phyloP scores from a whole-genome alignment of 1,140 invertebrate species.

The Pentalonia nigronervosa region DNA sequence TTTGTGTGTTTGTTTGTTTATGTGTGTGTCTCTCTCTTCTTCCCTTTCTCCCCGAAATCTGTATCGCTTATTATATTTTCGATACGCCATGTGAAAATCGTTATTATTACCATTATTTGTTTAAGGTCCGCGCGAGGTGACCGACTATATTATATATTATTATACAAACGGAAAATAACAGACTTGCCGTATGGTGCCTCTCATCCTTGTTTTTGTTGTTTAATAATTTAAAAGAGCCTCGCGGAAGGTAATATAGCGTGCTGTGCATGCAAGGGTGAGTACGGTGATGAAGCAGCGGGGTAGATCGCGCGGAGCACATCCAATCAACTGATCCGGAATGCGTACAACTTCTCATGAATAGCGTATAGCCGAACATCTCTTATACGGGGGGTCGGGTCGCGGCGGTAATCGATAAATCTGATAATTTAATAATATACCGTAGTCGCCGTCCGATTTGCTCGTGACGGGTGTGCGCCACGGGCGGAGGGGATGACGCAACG shows the following conservation, averaged over 20 bases:
- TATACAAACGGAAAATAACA: conserved; percentile 13
- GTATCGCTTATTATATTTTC: not conserved
- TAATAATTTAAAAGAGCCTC: conserved; percentile 33
- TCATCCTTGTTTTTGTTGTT: not conserved
- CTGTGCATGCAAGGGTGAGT: not conserved
- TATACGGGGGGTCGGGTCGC: not conserved
- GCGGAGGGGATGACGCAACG: not conserved
- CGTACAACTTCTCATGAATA: conserved; percentile 50
- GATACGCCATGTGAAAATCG: not conserved
- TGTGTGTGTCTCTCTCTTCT: not conserved
- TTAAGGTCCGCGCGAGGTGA: not conserved
- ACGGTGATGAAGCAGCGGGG: too few relatives aligned
- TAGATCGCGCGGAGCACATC: conserved; percentile 29
- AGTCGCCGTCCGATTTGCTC: conserved; percentile 33
- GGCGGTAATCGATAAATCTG: conserved; percentile 53
- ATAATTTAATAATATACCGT: conserved; percentile 53
- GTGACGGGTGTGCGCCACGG: not conserved
- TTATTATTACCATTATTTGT: conserved; percentile 11
- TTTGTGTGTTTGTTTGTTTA: not conserved
- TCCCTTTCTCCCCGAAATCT: not conserved
- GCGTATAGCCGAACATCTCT: conserved; percentile 9
- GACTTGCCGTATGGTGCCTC: not conserved
- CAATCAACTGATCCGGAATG: conserved; percentile 45
- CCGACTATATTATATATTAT: conserved; percentile 10
- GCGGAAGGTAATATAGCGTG: conserved; percentile 20